Conservation (phyloP, 2,797 vertebrate species). For the Malacoctenus gilli region DNA sequence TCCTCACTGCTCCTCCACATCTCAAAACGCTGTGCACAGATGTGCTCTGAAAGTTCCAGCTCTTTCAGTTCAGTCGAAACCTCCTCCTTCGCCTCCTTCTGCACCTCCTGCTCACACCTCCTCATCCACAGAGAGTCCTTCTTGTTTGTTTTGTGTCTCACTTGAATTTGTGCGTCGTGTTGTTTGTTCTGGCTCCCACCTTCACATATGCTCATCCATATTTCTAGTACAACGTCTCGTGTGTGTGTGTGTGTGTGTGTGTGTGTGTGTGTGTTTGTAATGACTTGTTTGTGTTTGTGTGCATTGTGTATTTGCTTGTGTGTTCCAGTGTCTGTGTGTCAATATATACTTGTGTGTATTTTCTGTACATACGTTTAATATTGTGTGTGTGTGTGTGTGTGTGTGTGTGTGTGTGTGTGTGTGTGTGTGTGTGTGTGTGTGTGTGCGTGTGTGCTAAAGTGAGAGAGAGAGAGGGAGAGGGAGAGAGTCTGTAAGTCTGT, state of each 20-base stretch:
- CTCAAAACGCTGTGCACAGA: too few relatives aligned
- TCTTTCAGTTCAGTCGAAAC: too few relatives aligned
- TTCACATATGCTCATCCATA: conserved; percentile 62
- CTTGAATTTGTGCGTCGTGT: neutral
- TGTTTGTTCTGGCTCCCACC: conserved; percentile 51
- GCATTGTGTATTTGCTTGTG: conserved; percentile 11
- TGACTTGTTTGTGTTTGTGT: conserved; percentile 20
- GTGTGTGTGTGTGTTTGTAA: conserved; percentile 29
- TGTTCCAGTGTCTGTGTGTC: neutral
- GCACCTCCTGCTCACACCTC: too few relatives aligned
- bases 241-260: conserved; percentile 23
- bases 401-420: conserved; percentile 19
- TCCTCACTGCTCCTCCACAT: too few relatives aligned
- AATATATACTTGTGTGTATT: too few relatives aligned
- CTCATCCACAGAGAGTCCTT: too few relatives aligned
- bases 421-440: conserved; percentile 24
- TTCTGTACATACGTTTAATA: neutral
- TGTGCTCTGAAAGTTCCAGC: too few relatives aligned
- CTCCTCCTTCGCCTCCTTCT: too few relatives aligned
- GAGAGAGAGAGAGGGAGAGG: too few relatives aligned
- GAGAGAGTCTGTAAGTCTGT: too few relatives aligned
- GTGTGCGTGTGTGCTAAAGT: conserved; percentile 23
- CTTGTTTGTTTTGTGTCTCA: too few relatives aligned
- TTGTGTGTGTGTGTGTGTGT: conserved; percentile 14
- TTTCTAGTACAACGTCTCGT: conserved; percentile 25